Evolutionary conservation across 2,797 vertebrate species (phyloP), one percentile per base, ranked within the genome.

Genomic region (Pitangus sulphuratus): DNA sequence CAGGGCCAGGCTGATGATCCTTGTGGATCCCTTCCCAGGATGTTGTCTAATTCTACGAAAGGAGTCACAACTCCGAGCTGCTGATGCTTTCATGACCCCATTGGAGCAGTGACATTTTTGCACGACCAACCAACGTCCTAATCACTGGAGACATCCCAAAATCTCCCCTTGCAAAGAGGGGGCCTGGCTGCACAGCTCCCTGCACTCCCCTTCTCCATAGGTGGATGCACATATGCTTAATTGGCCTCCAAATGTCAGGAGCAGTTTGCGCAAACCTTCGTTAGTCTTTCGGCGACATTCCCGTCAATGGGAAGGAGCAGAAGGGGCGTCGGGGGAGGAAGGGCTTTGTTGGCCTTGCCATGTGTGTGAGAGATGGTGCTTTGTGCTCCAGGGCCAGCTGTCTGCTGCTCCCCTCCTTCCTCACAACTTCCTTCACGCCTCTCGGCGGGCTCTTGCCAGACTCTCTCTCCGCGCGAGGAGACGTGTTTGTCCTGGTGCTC

Each of bases 401-500:
- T 51, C 93, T 87, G 40, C 93, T 87, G 40, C 89, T 77, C 84
- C 81, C 54, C 53, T 86, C 84, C 33, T 35, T 16, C 22, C 88
- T 42, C 42, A 25, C 85, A 16, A 39, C 58, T 58, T 45, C 33
- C 87, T 75, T 84, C 82, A 21, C 45, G 31, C 89, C 93, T 88
- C 47, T 13, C 4, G 4, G 31, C 1, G 7, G 77, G 78, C 90
- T 88, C 44, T 26, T 33, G 95, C 93, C 93, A 93, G 95, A 53
- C 87, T 68, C 2, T 11, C 50, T n/a, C 72, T 68, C 39, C 39
- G 89, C 2, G 35, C n/a, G n/a, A 66, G 76, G 89, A 93, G 91
- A 61, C 15, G 28, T 85, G 95, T 89, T 94, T 87, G 95, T 95
- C 95, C 95, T 95, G 69, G n/a, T 53, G 85, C 31, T 87, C 33